phyloP scores from a whole-genome alignment of 2,888 invertebrate genomes.

The Agrilus cyanescens region DNA sequence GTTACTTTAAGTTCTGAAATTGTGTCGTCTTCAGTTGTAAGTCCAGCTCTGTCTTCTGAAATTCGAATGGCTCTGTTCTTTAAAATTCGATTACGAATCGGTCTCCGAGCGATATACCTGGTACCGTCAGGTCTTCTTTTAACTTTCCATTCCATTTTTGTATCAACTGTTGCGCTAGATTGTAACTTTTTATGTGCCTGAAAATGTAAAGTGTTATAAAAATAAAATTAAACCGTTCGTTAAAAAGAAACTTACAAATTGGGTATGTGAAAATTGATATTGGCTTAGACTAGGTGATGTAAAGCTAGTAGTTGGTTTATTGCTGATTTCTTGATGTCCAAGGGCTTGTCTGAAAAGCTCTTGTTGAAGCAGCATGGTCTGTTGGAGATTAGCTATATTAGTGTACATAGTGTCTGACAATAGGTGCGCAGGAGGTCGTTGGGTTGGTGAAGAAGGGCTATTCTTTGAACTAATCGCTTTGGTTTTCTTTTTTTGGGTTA shows the following conservation, averaged over 20 bases:
- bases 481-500: slow-evolving; percentile 23
- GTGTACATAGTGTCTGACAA: slow-evolving; percentile 57
- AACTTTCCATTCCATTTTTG: slow-evolving; percentile 61
- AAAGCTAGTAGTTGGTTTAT: slow-evolving; percentile 33
- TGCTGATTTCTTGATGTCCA: slow-evolving; percentile 28
- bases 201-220: neutral
- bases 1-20: slow-evolving; percentile 59
- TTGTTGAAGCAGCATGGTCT: slow-evolving; percentile 57
- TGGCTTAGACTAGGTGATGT: slow-evolving; percentile 46
- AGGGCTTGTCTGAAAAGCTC: slow-evolving; percentile 46
- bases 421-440: slow-evolving; percentile 22
- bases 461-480: slow-evolving; percentile 21
- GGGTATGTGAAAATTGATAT: slow-evolving; percentile 47
- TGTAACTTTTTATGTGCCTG: slow-evolving; percentile 7
- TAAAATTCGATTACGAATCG: slow-evolving; percentile 52
- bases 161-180: slow-evolving; percentile 21
- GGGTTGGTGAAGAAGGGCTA: slow-evolving; percentile 26
- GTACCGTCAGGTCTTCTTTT: slow-evolving; percentile 65
- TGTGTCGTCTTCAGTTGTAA: slow-evolving; percentile 63
- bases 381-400: slow-evolving; percentile 53
- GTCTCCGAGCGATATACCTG: slow-evolving; percentile 61
- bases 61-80: slow-evolving; percentile 56
- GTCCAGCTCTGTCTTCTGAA: slow-evolving; percentile 51
- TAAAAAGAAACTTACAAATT: slow-evolving; percentile 32
- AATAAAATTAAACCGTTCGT: neutral